A percentile compares a stretch with the other conserved stretches of the same genome.
These are phyloP conservation scores for Bombyx huttoni DNA, from an alignment of 2,888 invertebrate species.

Conservation along the genomic window DNA sequence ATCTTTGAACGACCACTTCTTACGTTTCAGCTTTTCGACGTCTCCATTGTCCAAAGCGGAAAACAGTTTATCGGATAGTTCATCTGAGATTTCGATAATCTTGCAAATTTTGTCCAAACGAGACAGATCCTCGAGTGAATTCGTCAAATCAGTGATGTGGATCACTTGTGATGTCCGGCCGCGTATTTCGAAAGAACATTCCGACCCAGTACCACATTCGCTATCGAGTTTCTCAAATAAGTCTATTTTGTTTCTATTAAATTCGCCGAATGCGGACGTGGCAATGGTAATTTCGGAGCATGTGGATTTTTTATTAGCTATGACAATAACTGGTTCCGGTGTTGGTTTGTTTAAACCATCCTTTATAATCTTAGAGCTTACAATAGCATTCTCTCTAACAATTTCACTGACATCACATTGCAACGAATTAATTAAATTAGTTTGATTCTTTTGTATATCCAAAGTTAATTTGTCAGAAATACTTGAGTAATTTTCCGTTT, in stretches of 20 bases:
- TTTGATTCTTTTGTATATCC: no score
- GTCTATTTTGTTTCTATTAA: conserved; percentile 24
- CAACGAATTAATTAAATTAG: no score
- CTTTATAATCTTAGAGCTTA: conserved; percentile 9
- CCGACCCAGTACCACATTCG: conserved; percentile 42
- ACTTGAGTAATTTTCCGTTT: no score
- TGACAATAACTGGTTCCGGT: conserved; percentile 6
- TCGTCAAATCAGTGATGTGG: conserved; percentile 43
- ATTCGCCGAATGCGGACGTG: conserved; percentile 16
- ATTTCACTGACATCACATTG: neutral
- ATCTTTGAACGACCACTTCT: conserved; percentile 57
- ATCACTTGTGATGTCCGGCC: conserved; percentile 51
- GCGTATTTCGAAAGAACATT: conserved; percentile 43
- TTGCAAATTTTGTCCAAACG: conserved; percentile 56
- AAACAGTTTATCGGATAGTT: conserved; percentile 50
- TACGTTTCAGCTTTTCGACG: conserved; percentile 11
- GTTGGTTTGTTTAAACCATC: conserved; percentile 7
- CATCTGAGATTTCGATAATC: conserved; percentile 64
- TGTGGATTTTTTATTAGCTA: conserved; percentile 5
- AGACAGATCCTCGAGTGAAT: conserved; percentile 47
- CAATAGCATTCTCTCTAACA: conserved; percentile 1
- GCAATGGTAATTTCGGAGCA: conserved; percentile 15
- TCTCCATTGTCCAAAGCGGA: conserved; percentile 26
- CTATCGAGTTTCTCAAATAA: conserved; percentile 60
- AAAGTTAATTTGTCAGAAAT: no score